Conservation (phyloP, 2,113 vertebrate genomes). For the Hirundichthys speculiger region DNA sequence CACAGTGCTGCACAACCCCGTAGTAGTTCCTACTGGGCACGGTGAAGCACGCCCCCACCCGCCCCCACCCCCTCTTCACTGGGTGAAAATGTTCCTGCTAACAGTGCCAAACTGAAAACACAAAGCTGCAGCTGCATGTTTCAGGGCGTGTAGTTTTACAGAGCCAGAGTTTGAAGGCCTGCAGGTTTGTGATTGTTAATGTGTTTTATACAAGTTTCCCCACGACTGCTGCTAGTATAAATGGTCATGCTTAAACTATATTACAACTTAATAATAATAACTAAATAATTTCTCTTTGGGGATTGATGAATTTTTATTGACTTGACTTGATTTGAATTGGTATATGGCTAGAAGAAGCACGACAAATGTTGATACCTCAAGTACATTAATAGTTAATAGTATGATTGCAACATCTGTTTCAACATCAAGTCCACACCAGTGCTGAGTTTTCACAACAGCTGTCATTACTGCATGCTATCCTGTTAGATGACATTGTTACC, state of each 20-base stretch:
- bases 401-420: not conserved
- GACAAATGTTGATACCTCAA: too few relatives aligned
- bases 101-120: not conserved
- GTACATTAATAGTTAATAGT: too few relatives aligned
- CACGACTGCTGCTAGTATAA: not conserved
- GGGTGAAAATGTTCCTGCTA: conserved; percentile 1
- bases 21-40: conserved; percentile 11
- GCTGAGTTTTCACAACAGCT: too few relatives aligned
- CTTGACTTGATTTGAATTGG: too few relatives aligned
- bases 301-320: too few relatives aligned
- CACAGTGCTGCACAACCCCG: not conserved
- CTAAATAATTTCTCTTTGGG: too few relatives aligned
- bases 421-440: not conserved
- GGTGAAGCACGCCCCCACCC: conserved; percentile 40
- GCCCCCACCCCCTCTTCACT: not conserved
- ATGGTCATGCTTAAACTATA: not conserved
- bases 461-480: not conserved
- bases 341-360: too few relatives aligned
- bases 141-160: not conserved
- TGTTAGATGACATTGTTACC: not conserved
- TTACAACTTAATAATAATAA: too few relatives aligned
- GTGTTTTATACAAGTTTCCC: not conserved
- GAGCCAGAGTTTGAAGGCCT: not conserved
- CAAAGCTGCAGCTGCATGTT: not conserved
- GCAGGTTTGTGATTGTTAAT: not conserved